Base-by-base conservation (phyloP, 92 coral and sea anemone species). In the Isaurus tuberculatus region DNA sequence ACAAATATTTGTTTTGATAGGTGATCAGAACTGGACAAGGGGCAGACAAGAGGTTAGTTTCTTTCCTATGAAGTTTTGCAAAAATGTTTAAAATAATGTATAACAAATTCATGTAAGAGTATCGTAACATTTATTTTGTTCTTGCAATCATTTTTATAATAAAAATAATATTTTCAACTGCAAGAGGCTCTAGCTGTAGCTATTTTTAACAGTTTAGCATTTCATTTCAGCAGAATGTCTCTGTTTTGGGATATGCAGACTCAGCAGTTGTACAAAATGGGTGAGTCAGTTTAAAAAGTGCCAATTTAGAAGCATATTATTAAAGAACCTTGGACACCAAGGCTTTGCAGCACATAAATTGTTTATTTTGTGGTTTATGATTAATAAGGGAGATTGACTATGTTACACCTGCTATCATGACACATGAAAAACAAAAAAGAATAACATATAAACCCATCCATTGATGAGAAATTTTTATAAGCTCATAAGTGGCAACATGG, bases 251-350 rank as follows among this genome's bases (percentile, higher is more conserved):
- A 25, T 89, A 93, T 73, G 80, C 87, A 53, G 98, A 95, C 20
- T 86, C 94, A 40, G 55, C 90, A 68, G 95, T 89, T n/a, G 75
- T 95, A 63, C 98, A 92, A 79, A 95, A 95, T 87, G 98, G 98
- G 98, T 95, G 70, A 34, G 91, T 78, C 5, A 49, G 26, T n/a
- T 10, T 13, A 2, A 26, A 26, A 0, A 26, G 9, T 8, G 14
- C 13, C 2, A 23, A 1, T 28, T 10, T 6, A 60, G 31, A 23
- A 23, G 22, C 20, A 60, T 60, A 4, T 8, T 11, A 55, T 6
- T 2, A 2, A 7, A 55, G 25, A 55, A 55, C 5, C 63, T 55
- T 55, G 22, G 4, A n/a, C n/a, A n/a, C n/a, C n/a, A n/a, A n/a
- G n/a, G n/a, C n/a, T n/a, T n/a, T n/a, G n/a, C n/a, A n/a, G n/a